Conservation (phyloP, 2,888 invertebrate species). For the Prosopocoilus inquinatus region DNA sequence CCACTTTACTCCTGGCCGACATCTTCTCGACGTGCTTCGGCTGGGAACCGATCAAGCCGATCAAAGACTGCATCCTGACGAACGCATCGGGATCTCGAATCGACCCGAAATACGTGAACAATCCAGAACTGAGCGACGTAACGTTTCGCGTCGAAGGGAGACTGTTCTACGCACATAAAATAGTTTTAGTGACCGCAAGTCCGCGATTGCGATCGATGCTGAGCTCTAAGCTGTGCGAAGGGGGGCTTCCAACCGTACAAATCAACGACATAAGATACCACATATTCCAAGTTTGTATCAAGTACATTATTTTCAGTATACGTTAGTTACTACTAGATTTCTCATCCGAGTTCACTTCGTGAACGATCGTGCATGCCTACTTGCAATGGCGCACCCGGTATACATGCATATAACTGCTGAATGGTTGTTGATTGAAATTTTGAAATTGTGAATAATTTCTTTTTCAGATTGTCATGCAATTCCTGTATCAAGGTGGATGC, state of each 20-base stretch:
- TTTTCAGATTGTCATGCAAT: slow-evolving; percentile 85
- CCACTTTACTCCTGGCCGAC: slow-evolving; percentile 80
- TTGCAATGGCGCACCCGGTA: too few relatives aligned
- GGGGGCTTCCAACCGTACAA: slow-evolving; percentile 80
- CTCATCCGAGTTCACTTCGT: too few relatives aligned
- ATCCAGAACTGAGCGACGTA: slow-evolving; percentile 88
- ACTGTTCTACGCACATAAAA: slow-evolving; percentile 91
- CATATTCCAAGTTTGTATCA: slow-evolving; percentile 78
- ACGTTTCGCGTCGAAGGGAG: slow-evolving; percentile 89
- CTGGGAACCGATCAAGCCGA: slow-evolving; percentile 78
- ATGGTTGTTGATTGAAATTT: not conserved
- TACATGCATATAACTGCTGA: too few relatives aligned
- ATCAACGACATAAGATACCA: slow-evolving; percentile 91
- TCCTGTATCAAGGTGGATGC: slow-evolving; percentile 87
- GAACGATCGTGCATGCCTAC: too few relatives aligned
- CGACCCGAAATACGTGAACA: slow-evolving; percentile 92
- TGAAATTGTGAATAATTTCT: slow-evolving; percentile 1
- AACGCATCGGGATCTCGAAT: slow-evolving; percentile 69
- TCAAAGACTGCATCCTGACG: slow-evolving; percentile 66
- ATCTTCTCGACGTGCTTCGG: slow-evolving; percentile 88
- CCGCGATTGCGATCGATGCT: slow-evolving; percentile 84
- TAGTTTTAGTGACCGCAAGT: slow-evolving; percentile 88
- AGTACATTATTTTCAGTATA: too few relatives aligned
- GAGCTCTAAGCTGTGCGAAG: slow-evolving; percentile 70
- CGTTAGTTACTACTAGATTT: too few relatives aligned